Evolutionary conservation across 2,113 vertebrate species (phyloP).

Genomic region (Eonycteris spelaea): DNA sequence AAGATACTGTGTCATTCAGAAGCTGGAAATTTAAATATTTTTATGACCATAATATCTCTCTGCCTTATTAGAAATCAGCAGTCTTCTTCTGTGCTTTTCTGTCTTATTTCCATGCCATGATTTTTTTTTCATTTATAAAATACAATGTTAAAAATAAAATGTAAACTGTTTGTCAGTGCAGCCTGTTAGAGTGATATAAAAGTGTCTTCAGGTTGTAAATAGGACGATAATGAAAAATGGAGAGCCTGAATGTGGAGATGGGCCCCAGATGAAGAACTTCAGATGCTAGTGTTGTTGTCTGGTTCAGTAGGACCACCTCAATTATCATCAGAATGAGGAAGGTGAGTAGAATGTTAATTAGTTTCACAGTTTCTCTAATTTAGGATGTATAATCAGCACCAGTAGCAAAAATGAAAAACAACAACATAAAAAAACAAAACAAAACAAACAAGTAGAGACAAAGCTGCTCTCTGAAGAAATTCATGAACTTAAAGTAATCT

Average conservation of each 20-base stretch:
- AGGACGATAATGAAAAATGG: background rate
- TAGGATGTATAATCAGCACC: background rate
- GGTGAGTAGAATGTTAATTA: conserved; percentile 42
- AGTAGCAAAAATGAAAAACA: background rate
- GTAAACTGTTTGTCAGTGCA: background rate
- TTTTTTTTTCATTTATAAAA: background rate
- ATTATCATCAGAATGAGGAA: conserved; percentile 18
- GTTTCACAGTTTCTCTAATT: conserved; percentile 35
- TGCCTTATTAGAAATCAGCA: background rate
- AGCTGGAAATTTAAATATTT: conserved; percentile 29
- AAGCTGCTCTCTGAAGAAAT: conserved; percentile 21
- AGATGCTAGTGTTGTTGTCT: background rate
- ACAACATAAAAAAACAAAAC: too few relatives aligned
- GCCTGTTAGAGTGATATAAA: background rate
- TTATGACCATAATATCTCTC: background rate
- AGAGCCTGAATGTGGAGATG: background rate
- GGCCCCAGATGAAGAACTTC: background rate
- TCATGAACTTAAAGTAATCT: conserved; percentile 37
- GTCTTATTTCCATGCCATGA: background rate
- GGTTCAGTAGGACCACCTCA: background rate
- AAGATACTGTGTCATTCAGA: background rate
- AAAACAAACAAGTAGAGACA: background rate
- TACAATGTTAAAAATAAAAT: conserved; percentile 18
- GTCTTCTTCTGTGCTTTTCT: background rate
- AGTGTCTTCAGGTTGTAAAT: background rate